phyloP scores from a whole-genome alignment of 2,113 vertebrate species.

The Elaphurus davidianus region DNA sequence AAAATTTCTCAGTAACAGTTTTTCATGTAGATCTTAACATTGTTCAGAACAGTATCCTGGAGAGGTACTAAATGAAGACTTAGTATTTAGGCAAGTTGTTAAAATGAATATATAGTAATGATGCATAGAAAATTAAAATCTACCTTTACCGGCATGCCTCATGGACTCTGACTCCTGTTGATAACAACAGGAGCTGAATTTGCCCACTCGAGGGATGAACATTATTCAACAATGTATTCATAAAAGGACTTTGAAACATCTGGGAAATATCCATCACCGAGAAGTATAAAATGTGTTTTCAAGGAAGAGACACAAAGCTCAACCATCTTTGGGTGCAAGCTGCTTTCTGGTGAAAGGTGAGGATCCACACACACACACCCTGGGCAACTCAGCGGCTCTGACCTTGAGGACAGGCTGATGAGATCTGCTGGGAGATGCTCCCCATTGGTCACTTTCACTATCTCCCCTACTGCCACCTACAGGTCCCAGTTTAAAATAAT shows the following conservation, averaged over 20 bases:
- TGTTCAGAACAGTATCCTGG: neutral
- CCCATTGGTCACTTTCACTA: constrained; percentile 98
- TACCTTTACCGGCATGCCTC: neutral
- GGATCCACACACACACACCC: constrained; percentile 84
- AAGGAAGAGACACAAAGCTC: constrained; percentile 15
- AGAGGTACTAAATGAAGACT: constrained; percentile 11
- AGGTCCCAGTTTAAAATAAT: constrained; percentile 89
- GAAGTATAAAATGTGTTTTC: neutral
- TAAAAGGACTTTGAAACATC: constrained; percentile 35
- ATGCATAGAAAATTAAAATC: neutral
- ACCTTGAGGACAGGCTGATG: constrained; percentile 99
- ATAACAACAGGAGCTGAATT: constrained; percentile 18
- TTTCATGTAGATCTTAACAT: constrained; percentile 5
- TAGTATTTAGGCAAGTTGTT: neutral
- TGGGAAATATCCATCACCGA: neutral
- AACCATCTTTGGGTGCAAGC: neutral
- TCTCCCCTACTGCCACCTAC: constrained; percentile 98
- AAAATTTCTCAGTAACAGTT: constrained; percentile 26
- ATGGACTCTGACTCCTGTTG: constrained; percentile 24
- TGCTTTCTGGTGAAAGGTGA: constrained; percentile 65
- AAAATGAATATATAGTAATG: neutral
- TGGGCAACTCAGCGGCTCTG: constrained; percentile 83
- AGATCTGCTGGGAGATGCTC: constrained; percentile 99
- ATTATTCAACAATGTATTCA: neutral
- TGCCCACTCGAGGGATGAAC: neutral